Evolutionary conservation across 35 echinoderm and acorn worm species (phyloP).

Genomic region (Ophiothrix spiculata): DNA sequence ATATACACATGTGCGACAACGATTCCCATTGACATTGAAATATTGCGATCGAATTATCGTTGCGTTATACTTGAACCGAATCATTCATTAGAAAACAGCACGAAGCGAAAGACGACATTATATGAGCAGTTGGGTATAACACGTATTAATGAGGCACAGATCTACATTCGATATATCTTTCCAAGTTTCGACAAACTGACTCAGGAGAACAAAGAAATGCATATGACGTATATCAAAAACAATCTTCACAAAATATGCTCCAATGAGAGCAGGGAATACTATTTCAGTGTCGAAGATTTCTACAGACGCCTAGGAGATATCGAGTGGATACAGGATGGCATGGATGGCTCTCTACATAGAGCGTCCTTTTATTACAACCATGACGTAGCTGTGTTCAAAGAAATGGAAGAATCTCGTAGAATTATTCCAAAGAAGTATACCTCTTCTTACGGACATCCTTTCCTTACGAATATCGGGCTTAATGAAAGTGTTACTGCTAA

Average conservation of each 20-base stretch:
- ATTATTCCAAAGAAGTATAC: not conserved
- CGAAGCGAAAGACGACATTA: too few species aligned
- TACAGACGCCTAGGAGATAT: not conserved
- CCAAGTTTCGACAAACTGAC: conserved; percentile 21
- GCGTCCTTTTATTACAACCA: not conserved
- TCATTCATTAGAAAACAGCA: not conserved
- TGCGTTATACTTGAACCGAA: conserved; percentile 13
- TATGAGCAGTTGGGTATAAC: not conserved
- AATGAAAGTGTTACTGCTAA: not conserved
- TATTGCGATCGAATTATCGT: not conserved
- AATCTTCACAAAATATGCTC: not conserved
- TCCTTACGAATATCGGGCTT: not conserved
- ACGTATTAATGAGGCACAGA: not conserved
- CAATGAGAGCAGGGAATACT: too few species aligned
- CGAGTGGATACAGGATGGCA: not conserved
- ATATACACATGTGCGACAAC: not conserved
- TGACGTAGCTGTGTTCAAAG: not conserved
- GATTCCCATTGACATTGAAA: not conserved
- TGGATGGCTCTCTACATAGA: not conserved
- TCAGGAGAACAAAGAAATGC: not conserved
- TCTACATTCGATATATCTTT: conserved; percentile 15
- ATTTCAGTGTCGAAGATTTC: not conserved
- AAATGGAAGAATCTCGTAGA: not conserved
- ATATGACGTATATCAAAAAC: not conserved
- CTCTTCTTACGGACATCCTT: not conserved